A percentile compares a stretch with the other conserved stretches of the same genome.
Evolutionary conservation across 37 sponge, comb jelly and placozoan species (phyloP).

Genomic region (Cladorhizidae sp.): DNA sequence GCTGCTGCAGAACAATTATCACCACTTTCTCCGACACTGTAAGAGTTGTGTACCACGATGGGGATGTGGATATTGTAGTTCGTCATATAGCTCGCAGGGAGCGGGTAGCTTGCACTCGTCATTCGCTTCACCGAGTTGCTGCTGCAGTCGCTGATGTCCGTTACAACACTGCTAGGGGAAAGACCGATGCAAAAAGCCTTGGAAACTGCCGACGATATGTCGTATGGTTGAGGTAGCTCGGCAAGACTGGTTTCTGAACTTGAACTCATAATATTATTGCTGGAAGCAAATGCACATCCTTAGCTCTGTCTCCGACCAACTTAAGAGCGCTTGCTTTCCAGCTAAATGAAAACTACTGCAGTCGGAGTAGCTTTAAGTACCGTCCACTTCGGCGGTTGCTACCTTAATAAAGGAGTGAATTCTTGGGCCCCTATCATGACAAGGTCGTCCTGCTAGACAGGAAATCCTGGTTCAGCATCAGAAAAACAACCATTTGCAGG

Average conservation of each 20-base stretch:
- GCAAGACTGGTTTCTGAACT: slow-evolving; percentile 19
- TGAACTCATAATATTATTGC: slow-evolving; percentile 21
- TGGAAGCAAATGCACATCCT: neutral
- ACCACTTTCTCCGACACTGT: neutral
- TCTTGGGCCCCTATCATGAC: too few relatives aligned
- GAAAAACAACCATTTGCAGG: neutral
- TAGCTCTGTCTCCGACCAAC: neutral
- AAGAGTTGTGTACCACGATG: neutral
- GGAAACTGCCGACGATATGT: slow-evolving; percentile 48
- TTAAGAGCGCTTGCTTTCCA: neutral
- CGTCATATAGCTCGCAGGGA: slow-evolving; percentile 3
- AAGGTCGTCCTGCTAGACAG: too few relatives aligned
- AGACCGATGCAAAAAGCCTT: slow-evolving; percentile 43
- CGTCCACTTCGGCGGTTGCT: too few relatives aligned
- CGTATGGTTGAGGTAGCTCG: slow-evolving; percentile 46
- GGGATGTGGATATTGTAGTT: neutral
- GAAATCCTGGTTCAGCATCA: neutral
- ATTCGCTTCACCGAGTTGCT: neutral
- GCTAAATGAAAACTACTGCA: neutral
- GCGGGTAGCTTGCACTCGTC: neutral
- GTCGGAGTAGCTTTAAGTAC: too few relatives aligned
- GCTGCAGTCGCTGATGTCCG: neutral
- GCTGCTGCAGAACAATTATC: slow-evolving; percentile 1
- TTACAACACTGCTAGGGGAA: neutral
- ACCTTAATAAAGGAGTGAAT: too few relatives aligned